These are phyloP conservation scores for Trichogramma evanescens DNA, from an alignment of 2,888 invertebrate genomes.

Conservation along the genomic window DNA sequence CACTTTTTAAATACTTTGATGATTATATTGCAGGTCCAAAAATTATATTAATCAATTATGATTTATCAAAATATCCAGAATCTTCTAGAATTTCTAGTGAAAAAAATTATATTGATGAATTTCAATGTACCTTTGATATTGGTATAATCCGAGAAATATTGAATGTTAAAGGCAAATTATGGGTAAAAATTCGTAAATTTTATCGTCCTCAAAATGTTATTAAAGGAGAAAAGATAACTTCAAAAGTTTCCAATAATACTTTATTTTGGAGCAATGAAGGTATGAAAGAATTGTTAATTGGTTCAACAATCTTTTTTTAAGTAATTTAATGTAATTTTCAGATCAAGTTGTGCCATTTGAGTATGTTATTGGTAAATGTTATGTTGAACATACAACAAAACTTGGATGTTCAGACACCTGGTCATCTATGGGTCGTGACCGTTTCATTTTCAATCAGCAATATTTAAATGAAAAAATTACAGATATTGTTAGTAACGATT, in stretches of 20 bases:
- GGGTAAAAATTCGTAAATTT: constrained; percentile 61
- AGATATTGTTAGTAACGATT: constrained; percentile 16
- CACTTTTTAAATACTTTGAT: neutral
- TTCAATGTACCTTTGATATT: constrained; percentile 56
- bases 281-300: constrained; percentile 26
- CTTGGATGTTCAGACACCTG: constrained; percentile 50
- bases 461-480: constrained; percentile 54
- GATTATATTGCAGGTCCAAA: neutral
- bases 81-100: constrained; percentile 64
- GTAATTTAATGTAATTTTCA: constrained; percentile 31
- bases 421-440: constrained; percentile 57
- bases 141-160: constrained; percentile 62
- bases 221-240: constrained; percentile 51
- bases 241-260: constrained; percentile 63
- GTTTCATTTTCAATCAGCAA: constrained; percentile 68
- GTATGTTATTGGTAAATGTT: constrained; percentile 63
- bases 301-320: neutral
- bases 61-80: constrained; percentile 70
- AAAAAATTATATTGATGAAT: neutral
- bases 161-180: constrained; percentile 55
- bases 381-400: constrained; percentile 59
- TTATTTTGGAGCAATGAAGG: constrained; percentile 74
- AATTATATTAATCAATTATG: constrained; percentile 41
- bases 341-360: constrained; percentile 53
- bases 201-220: constrained; percentile 71